These are phyloP conservation scores for Mustela nigripes DNA, from an alignment of 2,113 vertebrate species.

Conservation along the genomic window DNA sequence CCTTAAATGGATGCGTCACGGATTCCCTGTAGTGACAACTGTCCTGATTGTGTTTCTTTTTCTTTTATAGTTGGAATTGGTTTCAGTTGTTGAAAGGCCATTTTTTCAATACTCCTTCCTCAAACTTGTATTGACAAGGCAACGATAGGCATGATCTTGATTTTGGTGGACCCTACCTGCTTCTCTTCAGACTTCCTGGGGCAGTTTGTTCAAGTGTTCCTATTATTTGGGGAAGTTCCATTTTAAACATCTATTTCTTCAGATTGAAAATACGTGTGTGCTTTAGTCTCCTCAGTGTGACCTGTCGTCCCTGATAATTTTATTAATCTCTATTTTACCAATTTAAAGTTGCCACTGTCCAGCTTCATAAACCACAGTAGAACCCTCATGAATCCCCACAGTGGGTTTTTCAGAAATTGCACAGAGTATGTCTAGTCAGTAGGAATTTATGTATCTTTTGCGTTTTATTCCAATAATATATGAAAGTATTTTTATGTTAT, in stretches of 20 bases:
- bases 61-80: neutral
- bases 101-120: neutral
- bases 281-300: neutral
- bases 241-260: neutral
- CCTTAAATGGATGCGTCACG: constrained; percentile 2
- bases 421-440: neutral
- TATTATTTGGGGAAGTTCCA: neutral
- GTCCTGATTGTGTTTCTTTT: neutral
- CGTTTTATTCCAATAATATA: constrained; percentile 57
- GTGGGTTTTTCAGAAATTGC: constrained; percentile 3
- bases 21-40: neutral
- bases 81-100: neutral
- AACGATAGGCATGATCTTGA: neutral
- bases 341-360: neutral
- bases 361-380: neutral
- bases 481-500: neutral
- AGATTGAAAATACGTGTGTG: neutral
- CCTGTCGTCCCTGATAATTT: neutral
- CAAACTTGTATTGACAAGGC: neutral
- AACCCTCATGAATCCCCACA: neutral
- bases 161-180: neutral
- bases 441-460: neutral
- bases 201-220: neutral
- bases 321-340: neutral
- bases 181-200: neutral